Percentiles rank a stretch among this genome's conserved stretches.
These are phyloP conservation scores for Agriopis marginaria DNA, from an alignment of 2,888 invertebrate species.

Conservation along the genomic window DNA sequence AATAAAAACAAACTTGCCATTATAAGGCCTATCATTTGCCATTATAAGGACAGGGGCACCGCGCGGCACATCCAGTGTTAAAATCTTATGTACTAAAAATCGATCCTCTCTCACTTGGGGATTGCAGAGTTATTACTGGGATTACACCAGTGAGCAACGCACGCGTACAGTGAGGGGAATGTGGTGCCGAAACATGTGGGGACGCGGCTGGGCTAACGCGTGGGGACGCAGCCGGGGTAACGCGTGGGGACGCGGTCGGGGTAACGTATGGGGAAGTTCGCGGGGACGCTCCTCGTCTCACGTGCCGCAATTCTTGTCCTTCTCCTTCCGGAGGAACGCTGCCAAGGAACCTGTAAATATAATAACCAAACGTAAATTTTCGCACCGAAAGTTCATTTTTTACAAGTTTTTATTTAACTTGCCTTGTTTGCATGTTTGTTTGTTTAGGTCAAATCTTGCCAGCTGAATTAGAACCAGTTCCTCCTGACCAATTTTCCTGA, in stretches of 20 bases:
- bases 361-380: too few relatives aligned
- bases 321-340: conserved; percentile 50
- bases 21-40: too few relatives aligned
- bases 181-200: neutral
- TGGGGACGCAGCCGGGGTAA: neutral
- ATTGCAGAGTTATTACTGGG: conserved; percentile 62
- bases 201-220: neutral
- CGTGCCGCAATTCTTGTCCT: conserved; percentile 58
- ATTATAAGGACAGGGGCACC: too few relatives aligned
- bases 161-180: neutral
- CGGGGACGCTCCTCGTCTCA: conserved; percentile 26
- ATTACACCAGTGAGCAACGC: conserved; percentile 26
- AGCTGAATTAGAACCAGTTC: too few relatives aligned
- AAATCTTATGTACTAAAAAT: neutral
- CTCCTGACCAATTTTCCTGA: too few relatives aligned
- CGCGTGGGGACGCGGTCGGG: conserved; percentile 7
- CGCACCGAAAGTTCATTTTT: too few relatives aligned
- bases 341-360: conserved; percentile 53
- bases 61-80: too few relatives aligned
- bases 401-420: too few relatives aligned
- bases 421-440: too few relatives aligned
- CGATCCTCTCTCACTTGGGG: conserved; percentile 59
- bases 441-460: too few relatives aligned
- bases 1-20: too few relatives aligned
- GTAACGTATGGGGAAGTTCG: conserved; percentile 16